Percentiles rank a stretch among this genome's conserved stretches.
These are phyloP conservation scores for Macrosoma leucophasiata DNA, from an alignment of 2,888 invertebrate species.

Conservation along the genomic window DNA sequence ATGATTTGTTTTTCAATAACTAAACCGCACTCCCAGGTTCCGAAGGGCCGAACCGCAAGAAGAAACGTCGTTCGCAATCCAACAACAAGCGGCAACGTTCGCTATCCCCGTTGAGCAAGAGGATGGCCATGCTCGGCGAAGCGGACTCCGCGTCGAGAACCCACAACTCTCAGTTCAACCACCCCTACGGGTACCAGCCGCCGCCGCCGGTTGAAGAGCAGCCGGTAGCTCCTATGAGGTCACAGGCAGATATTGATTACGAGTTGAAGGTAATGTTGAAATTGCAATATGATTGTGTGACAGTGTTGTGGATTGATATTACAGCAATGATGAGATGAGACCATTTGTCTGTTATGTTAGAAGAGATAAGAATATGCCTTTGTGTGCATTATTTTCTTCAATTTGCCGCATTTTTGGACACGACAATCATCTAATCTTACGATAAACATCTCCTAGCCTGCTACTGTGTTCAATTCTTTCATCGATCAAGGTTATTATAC, in stretches of 20 bases:
- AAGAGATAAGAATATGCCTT: no score
- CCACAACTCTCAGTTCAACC: slow-evolving; percentile 81
- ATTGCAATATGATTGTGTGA: no score
- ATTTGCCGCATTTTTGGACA: no score
- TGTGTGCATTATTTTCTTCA: no score
- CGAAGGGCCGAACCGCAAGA: slow-evolving; percentile 72
- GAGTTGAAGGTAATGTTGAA: slow-evolving; percentile 78
- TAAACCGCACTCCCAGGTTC: slow-evolving; percentile 58
- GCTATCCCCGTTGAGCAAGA: slow-evolving; percentile 87
- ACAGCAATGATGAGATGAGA: no score
- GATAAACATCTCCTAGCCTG: no score
- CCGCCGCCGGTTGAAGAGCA: slow-evolving; percentile 69
- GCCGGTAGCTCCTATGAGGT: slow-evolving; percentile 45
- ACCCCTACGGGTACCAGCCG: slow-evolving; percentile 78
- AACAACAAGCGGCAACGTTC: slow-evolving; percentile 81
- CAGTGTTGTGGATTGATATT: no score
- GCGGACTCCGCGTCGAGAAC: slow-evolving; percentile 59
- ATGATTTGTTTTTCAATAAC: no score
- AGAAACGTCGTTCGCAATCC: slow-evolving; percentile 75
- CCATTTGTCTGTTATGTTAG: no score
- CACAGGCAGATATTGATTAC: slow-evolving; percentile 77
- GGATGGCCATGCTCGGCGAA: slow-evolving; percentile 84
- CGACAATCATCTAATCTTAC: no score
- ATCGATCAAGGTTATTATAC: no score
- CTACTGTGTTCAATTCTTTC: no score